phyloP scores from a whole-genome alignment of 2,113 vertebrate species.

The Erinaceus europaeus region DNA sequence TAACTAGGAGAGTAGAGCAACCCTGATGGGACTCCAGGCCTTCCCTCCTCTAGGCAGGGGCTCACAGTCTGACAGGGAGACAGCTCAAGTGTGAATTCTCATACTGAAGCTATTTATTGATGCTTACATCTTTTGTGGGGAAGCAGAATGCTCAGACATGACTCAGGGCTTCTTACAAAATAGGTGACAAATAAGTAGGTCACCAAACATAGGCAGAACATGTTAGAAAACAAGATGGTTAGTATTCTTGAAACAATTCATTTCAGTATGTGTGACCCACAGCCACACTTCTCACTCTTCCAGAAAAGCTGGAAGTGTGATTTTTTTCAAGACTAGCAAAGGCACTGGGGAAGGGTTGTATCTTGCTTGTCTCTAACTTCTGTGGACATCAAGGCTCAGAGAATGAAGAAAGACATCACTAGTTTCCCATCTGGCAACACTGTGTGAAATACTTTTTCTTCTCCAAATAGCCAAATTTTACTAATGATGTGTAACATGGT shows the following conservation, averaged over 20 bases:
- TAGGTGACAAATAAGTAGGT: rapidly evolving
- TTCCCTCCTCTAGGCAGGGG: not conserved
- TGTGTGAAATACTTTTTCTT: too few species aligned
- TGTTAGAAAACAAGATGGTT: not conserved
- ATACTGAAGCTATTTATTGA: not conserved
- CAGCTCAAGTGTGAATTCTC: not conserved
- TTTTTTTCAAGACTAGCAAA: not conserved
- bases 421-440: too few species aligned
- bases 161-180: not conserved
- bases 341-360: too few species aligned
- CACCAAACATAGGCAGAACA: not conserved
- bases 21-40: too few species aligned
- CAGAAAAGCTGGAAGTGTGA: not conserved
- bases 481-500: too few species aligned
- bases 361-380: too few species aligned
- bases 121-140: not conserved
- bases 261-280: not conserved
- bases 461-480: too few species aligned
- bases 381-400: too few species aligned
- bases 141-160: not conserved
- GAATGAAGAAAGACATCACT: too few species aligned
- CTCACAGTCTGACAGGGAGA: not conserved
- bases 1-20: too few species aligned
- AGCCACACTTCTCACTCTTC: too few species aligned
- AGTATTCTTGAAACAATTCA: not conserved